phyloP scores from a whole-genome alignment of 2,888 invertebrate genomes.

The Trachelus iudaicus region DNA sequence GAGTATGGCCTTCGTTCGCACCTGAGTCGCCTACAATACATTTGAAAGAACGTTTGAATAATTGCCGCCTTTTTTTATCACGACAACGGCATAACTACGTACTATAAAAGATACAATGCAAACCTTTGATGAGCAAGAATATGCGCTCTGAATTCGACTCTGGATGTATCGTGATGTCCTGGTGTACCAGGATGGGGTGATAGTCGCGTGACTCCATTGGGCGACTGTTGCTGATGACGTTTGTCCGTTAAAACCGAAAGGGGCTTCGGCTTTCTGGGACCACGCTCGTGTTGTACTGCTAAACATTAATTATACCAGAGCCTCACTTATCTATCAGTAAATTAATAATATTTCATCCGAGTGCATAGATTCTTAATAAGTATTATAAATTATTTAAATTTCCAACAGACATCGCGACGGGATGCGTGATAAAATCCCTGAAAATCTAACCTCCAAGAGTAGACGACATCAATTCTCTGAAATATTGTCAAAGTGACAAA shows the following conservation, averaged over 20 bases:
- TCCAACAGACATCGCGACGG: background rate
- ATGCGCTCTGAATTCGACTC: conserved; percentile 46
- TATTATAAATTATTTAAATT: background rate
- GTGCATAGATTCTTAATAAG: background rate
- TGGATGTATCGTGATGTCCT: conserved; percentile 51
- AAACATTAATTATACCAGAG: conserved; percentile 49
- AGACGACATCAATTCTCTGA: background rate
- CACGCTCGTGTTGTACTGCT: conserved; percentile 98
- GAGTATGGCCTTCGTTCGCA: conserved; percentile 57
- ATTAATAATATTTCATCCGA: background rate
- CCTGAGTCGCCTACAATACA: conserved; percentile 42
- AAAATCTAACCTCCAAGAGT: too few relatives aligned
- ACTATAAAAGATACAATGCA: conserved; percentile 8
- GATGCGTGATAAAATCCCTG: background rate
- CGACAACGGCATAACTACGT: background rate
- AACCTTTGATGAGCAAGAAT: conserved; percentile 41
- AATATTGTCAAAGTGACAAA: background rate
- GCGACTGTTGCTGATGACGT: conserved; percentile 60
- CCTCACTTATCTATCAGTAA: background rate
- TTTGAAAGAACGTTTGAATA: background rate
- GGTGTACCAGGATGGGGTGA: conserved; percentile 37
- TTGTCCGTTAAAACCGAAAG: conserved; percentile 66
- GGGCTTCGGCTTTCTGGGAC: conserved; percentile 92
- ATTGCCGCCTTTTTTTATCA: background rate
- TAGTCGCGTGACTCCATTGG: conserved; percentile 42